Evolutionary conservation across 2,888 invertebrate genomes (phyloP).

Genomic region (Hypselothyrea guttata): DNA sequence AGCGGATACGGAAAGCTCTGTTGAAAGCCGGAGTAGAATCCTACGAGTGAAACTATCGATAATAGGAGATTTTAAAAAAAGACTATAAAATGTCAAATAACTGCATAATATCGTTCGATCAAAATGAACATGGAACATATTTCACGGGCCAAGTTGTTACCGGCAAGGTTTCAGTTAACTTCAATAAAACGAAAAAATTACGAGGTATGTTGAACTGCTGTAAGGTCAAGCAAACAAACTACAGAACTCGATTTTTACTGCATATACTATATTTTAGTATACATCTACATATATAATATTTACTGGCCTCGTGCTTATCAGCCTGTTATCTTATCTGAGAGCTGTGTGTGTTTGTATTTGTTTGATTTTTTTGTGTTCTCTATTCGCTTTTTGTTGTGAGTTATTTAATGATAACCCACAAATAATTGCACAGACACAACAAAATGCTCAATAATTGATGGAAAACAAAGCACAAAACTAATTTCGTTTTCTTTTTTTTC

Average conservation of each 20-base stretch:
- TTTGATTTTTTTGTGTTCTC: slow-evolving; percentile 24
- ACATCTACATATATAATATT: slow-evolving; percentile 45
- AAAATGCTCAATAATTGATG: slow-evolving; percentile 57
- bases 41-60: too few species aligned
- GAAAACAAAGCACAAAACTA: slow-evolving; percentile 15
- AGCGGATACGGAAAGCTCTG: slow-evolving; percentile 38
- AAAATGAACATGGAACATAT: slow-evolving; percentile 86
- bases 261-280: neutral
- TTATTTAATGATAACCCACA: slow-evolving; percentile 54
- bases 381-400: slow-evolving; percentile 20
- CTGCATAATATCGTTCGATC: slow-evolving; percentile 83
- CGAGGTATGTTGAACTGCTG: slow-evolving; percentile 70
- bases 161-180: slow-evolving; percentile 77
- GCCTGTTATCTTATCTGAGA: slow-evolving; percentile 50
- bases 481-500: neutral
- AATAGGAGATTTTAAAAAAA: neutral
- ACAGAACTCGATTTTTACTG: neutral
- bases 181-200: slow-evolving; percentile 78
- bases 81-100: slow-evolving; percentile 66
- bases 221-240: neutral
- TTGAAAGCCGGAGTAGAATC: neutral
- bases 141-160: slow-evolving; percentile 80
- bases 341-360: slow-evolving; percentile 22
- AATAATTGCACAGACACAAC: slow-evolving; percentile 21
- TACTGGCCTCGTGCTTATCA: slow-evolving; percentile 18